These are phyloP conservation scores for Chloebia gouldiae DNA, from an alignment of 2,113 vertebrate species.

Conservation along the genomic window DNA sequence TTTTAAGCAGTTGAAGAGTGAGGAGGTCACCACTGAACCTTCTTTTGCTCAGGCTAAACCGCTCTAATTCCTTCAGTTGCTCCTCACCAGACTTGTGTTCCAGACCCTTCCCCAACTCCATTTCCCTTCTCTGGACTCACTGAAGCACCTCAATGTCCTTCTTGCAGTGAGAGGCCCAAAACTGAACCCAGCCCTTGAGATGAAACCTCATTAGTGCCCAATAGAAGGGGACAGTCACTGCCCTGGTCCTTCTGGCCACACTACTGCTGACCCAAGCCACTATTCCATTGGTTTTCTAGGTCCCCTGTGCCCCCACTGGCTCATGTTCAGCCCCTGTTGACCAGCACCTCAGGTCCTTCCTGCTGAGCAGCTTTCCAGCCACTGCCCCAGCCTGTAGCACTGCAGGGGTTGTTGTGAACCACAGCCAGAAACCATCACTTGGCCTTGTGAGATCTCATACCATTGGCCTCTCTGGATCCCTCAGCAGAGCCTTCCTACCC, in stretches of 20 bases:
- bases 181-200: rapidly evolving
- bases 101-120: neutral
- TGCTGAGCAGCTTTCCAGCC: neutral
- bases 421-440: neutral
- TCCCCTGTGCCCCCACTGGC: too few species aligned
- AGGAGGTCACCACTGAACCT: too few species aligned
- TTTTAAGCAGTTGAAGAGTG: neutral
- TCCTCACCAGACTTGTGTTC: neutral
- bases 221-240: rapidly evolving
- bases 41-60: neutral
- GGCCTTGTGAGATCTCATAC: neutral
- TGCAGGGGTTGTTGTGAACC: neutral
- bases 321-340: neutral
- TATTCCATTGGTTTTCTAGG: neutral
- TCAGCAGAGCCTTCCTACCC: neutral
- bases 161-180: neutral
- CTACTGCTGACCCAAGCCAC: neutral
- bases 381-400: neutral
- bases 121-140: neutral
- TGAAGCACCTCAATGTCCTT: neutral
- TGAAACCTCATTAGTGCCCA: rapidly evolving
- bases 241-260: neutral
- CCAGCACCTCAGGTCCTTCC: neutral
- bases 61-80: neutral
- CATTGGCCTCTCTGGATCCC: neutral